These are phyloP conservation scores for Xanthorhoe designata DNA, from an alignment of 2,888 invertebrate species.

Conservation along the genomic window DNA sequence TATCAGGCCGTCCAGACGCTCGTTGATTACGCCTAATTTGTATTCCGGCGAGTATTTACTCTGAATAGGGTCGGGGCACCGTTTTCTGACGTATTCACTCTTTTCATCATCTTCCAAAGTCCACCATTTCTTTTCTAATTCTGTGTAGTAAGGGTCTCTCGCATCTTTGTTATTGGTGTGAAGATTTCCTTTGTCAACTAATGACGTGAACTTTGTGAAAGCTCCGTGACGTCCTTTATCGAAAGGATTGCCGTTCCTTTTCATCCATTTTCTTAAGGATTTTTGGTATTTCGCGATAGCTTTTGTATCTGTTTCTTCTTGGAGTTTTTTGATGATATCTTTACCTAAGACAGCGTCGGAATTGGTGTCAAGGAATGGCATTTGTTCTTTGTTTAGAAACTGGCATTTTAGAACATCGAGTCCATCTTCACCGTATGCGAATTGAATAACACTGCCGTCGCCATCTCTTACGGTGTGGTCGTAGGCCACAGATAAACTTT, in stretches of 20 bases:
- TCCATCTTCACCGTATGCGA: constrained; percentile 97
- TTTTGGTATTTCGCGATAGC: constrained; percentile 85
- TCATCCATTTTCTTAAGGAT: constrained; percentile 87
- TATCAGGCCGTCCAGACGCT: constrained; percentile 90
- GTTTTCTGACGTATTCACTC: constrained; percentile 79
- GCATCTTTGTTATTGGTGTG: constrained; percentile 74
- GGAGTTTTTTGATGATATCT: constrained; percentile 84
- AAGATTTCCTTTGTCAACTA: constrained; percentile 77
- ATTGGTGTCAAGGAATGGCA: constrained; percentile 94
- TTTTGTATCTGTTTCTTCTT: constrained; percentile 81
- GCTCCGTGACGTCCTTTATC: constrained; percentile 79
- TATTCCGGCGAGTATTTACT: constrained; percentile 89
- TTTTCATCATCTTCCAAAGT: constrained; percentile 86
- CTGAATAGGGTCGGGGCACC: constrained; percentile 91
- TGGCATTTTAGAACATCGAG: constrained; percentile 95
- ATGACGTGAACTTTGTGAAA: constrained; percentile 86
- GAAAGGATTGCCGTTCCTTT: constrained; percentile 78
- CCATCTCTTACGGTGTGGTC: constrained; percentile 98
- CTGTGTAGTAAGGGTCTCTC: constrained; percentile 85
- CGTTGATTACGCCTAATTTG: constrained; percentile 93
- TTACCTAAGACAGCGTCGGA: constrained; percentile 87
- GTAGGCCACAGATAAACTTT: constrained; percentile 96
- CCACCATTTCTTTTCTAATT: constrained; percentile 89
- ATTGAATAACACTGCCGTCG: constrained; percentile 97
- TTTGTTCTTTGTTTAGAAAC: constrained; percentile 91